Conservation (phyloP, 2,888 invertebrate genomes). For the Drosophila neotestacea region DNA sequence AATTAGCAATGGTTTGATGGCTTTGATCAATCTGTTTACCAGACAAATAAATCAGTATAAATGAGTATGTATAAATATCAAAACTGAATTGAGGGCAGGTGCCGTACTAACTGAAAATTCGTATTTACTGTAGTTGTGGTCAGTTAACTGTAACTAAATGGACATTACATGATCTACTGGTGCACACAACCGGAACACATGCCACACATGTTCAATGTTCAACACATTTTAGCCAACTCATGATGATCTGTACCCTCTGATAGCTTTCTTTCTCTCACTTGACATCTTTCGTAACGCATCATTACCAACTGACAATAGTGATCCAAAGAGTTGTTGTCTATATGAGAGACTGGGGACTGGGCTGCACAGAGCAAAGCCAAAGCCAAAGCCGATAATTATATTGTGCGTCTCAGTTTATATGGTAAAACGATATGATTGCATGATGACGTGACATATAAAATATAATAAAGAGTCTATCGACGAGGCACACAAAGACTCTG, state of each 20-base stretch:
- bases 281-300: slow-evolving; percentile 59
- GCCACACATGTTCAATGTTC: neutral
- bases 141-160: slow-evolving; percentile 58
- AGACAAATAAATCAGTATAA: neutral
- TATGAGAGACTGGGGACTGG: neutral
- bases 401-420: slow-evolving; percentile 57
- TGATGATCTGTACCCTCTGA: too few species aligned
- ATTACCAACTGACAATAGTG: slow-evolving; percentile 54
- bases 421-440: slow-evolving; percentile 78
- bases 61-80: slow-evolving; percentile 2
- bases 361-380: slow-evolving; percentile 17
- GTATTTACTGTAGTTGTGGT: slow-evolving; percentile 17
- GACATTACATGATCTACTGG: slow-evolving; percentile 33
- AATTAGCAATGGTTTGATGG: slow-evolving; percentile 20
- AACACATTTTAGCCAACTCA: neutral
- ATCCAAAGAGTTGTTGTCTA: slow-evolving; percentile 32
- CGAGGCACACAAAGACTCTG: slow-evolving; percentile 16
- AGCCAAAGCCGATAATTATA: slow-evolving; percentile 47
- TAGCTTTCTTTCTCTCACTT: slow-evolving; percentile 5
- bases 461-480: slow-evolving; percentile 31
- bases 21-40: slow-evolving; percentile 1
- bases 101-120: slow-evolving; percentile 36
- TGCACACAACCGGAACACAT: slow-evolving; percentile 32
- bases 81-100: slow-evolving; percentile 17
- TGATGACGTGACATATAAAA: slow-evolving; percentile 73